Evolutionary conservation across 2,797 vertebrate genomes (phyloP).

Genomic region (Buceros bicornis): DNA sequence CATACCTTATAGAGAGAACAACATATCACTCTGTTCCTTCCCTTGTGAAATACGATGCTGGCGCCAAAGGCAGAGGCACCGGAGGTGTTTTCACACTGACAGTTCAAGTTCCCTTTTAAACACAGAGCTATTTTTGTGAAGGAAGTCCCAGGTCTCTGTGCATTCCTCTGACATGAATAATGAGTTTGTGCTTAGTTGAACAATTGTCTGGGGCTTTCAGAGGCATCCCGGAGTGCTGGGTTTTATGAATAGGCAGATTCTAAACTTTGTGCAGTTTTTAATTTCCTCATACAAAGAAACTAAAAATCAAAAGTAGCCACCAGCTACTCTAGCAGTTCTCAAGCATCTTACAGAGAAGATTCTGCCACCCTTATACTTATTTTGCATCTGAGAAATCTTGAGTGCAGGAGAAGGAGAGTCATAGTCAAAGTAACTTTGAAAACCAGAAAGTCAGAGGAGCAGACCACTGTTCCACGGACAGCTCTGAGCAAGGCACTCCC

Average conservation of each 20-base stretch:
- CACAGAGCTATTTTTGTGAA: neutral
- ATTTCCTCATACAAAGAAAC: neutral
- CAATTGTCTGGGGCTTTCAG: neutral
- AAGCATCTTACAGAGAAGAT: neutral
- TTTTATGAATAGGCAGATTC: neutral
- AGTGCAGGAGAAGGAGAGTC: neutral
- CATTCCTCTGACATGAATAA: neutral
- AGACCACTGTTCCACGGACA: neutral
- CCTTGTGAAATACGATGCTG: accelerated
- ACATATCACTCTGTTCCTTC: accelerated
- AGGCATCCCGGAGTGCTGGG: neutral
- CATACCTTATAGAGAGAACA: neutral
- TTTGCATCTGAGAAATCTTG: neutral
- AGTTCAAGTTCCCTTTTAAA: neutral
- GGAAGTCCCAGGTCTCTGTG: neutral
- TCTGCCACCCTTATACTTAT: neutral
- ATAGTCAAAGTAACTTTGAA: neutral
- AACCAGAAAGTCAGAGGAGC: neutral
- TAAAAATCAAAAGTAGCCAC: neutral
- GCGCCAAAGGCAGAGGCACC: neutral
- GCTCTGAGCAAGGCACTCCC: neutral
- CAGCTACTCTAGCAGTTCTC: neutral
- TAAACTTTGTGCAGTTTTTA: neutral
- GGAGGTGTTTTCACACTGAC: neutral
- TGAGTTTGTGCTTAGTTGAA: neutral